phyloP scores from a whole-genome alignment of 2,113 vertebrate species.

The Erythrolamprus reginae region DNA sequence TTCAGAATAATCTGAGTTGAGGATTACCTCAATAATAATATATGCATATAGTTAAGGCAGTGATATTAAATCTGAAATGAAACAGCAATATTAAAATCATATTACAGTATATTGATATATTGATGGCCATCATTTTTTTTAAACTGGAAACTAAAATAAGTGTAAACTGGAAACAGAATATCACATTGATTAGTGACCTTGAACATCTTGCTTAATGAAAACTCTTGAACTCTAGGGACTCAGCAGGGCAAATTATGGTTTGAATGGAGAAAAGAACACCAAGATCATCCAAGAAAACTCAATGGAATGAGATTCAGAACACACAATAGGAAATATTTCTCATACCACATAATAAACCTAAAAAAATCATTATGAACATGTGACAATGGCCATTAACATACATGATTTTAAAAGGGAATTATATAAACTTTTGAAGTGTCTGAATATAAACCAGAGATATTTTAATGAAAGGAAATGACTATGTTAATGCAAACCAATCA shows the following conservation, averaged over 20 bases:
- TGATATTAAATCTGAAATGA: neutral
- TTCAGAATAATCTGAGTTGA: neutral
- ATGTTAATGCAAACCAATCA: neutral
- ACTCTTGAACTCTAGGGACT: neutral
- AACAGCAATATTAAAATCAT: neutral
- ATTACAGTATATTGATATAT: neutral
- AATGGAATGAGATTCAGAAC: neutral
- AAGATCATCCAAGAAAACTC: neutral
- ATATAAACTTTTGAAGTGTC: neutral
- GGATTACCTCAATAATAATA: neutral
- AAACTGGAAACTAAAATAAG: too few relatives aligned
- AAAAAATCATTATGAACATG: neutral
- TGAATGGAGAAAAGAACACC: neutral
- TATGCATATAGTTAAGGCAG: neutral
- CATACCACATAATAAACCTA: neutral
- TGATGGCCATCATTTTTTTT: neutral
- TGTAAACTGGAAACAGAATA: neutral
- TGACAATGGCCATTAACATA: neutral
- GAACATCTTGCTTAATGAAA: neutral
- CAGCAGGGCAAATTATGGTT: neutral
- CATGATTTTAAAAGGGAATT: neutral
- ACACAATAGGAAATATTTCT: neutral
- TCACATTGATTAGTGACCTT: neutral
- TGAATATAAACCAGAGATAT: neutral
- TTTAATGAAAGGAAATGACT: neutral